Percentiles rank a stretch among this genome's conserved stretches.
Evolutionary conservation across 2,797 vertebrate genomes (phyloP).

Genomic region (Crocidura indochinensis): DNA sequence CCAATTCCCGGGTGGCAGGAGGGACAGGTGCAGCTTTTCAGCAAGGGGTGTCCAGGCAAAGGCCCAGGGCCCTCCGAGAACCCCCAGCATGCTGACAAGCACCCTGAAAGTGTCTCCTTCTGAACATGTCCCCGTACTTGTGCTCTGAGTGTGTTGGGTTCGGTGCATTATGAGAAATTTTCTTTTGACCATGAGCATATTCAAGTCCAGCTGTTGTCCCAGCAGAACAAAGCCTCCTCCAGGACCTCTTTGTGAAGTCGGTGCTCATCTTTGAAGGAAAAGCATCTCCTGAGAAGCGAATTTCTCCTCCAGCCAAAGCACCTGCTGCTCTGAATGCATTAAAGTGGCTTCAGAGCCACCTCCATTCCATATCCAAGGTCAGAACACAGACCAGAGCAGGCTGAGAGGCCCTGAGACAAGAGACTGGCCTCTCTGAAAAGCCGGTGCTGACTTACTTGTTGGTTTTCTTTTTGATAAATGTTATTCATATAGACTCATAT

Average conservation of each 20-base stretch:
- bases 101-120: constrained; percentile 39
- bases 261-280: constrained; percentile 52
- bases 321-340: constrained; percentile 63
- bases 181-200: constrained; percentile 59
- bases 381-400: no score
- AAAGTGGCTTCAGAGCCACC: constrained; percentile 39
- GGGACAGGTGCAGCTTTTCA: not conserved
- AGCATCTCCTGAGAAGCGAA: constrained; percentile 61
- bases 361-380: constrained; percentile 1
- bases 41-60: no score
- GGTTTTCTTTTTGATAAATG: not conserved
- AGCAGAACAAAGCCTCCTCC: constrained; percentile 66
- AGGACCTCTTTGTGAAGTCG: constrained; percentile 45
- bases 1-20: not conserved
- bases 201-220: constrained; percentile 73
- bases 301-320: constrained; percentile 54
- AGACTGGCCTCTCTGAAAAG: constrained; percentile 20
- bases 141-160: constrained; percentile 51
- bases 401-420: not conserved
- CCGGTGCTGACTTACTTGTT: no score
- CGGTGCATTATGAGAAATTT: constrained; percentile 61
- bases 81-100: no score
- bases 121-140: constrained; percentile 43
- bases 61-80: no score
- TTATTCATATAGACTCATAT: constrained; percentile 34